A percentile compares a stretch with the other conserved stretches of the same genome.
phyloP scores from a whole-genome alignment of 2,113 vertebrate species.

The Ctenomys sociabilis region DNA sequence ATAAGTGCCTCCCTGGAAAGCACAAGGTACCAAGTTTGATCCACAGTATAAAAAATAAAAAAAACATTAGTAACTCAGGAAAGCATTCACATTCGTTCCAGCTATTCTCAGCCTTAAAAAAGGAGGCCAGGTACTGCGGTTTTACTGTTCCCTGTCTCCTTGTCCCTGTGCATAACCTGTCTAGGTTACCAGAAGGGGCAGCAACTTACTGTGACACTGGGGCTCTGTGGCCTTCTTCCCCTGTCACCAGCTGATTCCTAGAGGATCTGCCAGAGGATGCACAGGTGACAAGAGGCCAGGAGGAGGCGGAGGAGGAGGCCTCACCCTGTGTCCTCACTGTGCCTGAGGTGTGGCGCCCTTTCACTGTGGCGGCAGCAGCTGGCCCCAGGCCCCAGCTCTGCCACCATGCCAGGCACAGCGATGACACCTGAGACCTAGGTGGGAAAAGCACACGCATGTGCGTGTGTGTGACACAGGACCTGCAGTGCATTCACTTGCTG shows the following conservation, averaged over 20 bases:
- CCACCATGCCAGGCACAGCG: neutral
- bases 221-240: neutral
- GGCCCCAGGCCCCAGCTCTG: neutral
- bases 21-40: no score
- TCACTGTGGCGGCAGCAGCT: neutral
- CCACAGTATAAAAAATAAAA: no score
- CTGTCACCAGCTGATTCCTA: neutral
- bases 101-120: neutral
- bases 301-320: neutral
- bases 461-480: neutral
- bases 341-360: neutral
- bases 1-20: no score
- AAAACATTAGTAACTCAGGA: neutral
- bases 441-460: neutral
- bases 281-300: neutral
- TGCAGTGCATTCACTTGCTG: neutral
- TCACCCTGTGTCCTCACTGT: neutral
- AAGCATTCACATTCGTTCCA: neutral
- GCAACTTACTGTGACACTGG: neutral
- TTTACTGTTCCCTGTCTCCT: neutral
- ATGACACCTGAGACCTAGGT: neutral
- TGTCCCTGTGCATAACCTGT: neutral
- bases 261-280: neutral
- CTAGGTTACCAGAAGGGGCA: neutral
- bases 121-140: neutral